Evolutionary conservation across 2,888 invertebrate species (phyloP).

Genomic region (Metallyticus violacea): DNA sequence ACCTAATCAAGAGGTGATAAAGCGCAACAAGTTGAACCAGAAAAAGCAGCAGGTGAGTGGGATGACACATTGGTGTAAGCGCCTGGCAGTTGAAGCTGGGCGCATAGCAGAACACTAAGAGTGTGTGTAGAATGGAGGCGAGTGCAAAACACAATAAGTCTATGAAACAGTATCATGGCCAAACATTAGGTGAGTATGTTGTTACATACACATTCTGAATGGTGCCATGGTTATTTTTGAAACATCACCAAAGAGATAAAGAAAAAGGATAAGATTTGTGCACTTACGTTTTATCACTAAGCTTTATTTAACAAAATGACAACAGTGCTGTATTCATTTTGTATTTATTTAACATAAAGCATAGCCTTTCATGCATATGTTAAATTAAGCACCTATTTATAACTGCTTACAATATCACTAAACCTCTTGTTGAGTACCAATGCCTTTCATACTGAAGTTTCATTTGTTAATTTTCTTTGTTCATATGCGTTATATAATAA

Average conservation of each 20-base stretch:
- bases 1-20: slow-evolving; percentile 66
- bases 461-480: too few species aligned
- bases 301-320: too few species aligned
- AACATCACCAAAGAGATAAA: too few species aligned
- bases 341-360: background rate
- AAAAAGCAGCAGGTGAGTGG: slow-evolving; percentile 84
- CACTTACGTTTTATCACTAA: too few species aligned
- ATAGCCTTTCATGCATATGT: background rate
- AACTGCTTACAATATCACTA: too few species aligned
- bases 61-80: background rate
- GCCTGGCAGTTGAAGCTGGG: background rate
- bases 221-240: too few species aligned
- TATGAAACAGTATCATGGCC: background rate
- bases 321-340: background rate
- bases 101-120: background rate
- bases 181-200: background rate
- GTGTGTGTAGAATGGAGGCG: background rate
- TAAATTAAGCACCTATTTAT: too few species aligned
- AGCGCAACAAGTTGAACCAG: slow-evolving; percentile 76
- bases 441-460: too few species aligned
- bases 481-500: too few species aligned
- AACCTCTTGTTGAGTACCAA: too few species aligned
- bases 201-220: too few species aligned
- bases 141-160: background rate
- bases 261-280: too few species aligned